Evolutionary conservation across 2,888 invertebrate genomes (phyloP), one percentile per base, ranked within the genome.

Genomic region (Amblyjoppa proteus): DNA sequence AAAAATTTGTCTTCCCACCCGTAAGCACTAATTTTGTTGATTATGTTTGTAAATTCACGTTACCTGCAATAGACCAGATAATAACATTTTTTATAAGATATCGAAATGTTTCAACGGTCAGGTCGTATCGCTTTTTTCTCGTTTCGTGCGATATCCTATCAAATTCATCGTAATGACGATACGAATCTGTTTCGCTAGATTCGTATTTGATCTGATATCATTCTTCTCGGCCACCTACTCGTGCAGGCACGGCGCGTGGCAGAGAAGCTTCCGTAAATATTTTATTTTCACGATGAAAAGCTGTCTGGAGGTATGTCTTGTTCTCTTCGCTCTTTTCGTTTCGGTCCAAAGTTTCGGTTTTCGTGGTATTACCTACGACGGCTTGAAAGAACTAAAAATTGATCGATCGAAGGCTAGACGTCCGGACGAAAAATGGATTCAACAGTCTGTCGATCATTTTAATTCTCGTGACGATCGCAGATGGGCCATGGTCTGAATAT

Each of bases 381-480:
- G 91, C 25, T 83, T 90, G 45, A 85, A 88, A n/a, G 92, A 90
- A 16, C 92, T 91, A 5, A 53, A 78, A 13, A 45, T 61, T 9
- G 13, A 9, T 64, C n/a, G 3, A 13, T 51, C 34, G 64, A 20
- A 25, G n/a, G 20, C n/a, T 2, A 61, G 38, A 25, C 64, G 20
- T n/a, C 94, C 95, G 0, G 82, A 91, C 16, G 92, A 94, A 20
- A 91, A 91, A 79, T 96, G 95, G 95, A 93, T 96, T 56, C 89
- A 91, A 1, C 96, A 96, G 93, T 95, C 95, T 0, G 85, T 96
- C 0, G 96, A 96, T 90, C 95, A 96, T 89, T 96, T 96, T 88
- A 94, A 95, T 86, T 94, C 94, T 20, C 94, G 94, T 58, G 95
- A 96, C 83, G 92, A 93, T 78, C 93, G 94, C 41, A 95, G 95